Base-by-base conservation (phyloP, 2,888 invertebrate species). In the Ametastegia equiseti region DNA sequence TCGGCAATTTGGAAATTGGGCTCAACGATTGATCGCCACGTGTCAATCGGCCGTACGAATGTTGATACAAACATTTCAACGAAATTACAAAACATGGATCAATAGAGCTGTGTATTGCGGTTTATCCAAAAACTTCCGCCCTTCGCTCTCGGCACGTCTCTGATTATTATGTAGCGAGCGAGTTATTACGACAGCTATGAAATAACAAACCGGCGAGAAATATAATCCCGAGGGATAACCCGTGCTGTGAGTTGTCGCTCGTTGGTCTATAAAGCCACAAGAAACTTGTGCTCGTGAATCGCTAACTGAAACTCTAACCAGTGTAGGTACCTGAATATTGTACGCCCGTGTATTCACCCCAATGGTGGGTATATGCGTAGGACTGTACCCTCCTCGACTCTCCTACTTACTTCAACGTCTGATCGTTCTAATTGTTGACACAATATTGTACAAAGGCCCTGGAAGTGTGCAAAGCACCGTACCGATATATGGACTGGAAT, bases 381-480 rank as follows among this genome's bases (percentile, higher is more conserved):
- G 13, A 1, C 11, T 5, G 15, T 42, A 15, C 5, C 30, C 65
- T 19, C 1, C 65, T 39, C 13, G 11, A 19, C 60, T 19, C 1
- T 39, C 23, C 13, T 6, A 19, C 60, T 30, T 30, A 67, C 36
- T 67, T 67, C 13, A 13, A n/a, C n/a, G n/a, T n/a, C 19, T 67
- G 39, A 67, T 67, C 39, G 39, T 39, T 39, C 39, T 67, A 67
- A 67, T 67, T 39, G 65, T 67, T 39, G 1, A 36, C 33, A 39
- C 19, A 19, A 67, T 67, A 39, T 67, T 67, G n/a, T 67, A 67
- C 36, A 60, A 30, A 39, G 1, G 36, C 65, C 23, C 36, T 39
- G 15, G 15, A 39, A 19, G 39, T n/a, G 23, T 67, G 39, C 39
- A 13, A 6, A 11, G 19, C 36, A 23, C 54, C 23, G 11, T 23